Percentiles rank a stretch among this genome's conserved stretches.
These are phyloP conservation scores for Vidua macroura DNA, from an alignment of 2,113 vertebrate species.

Conservation along the genomic window DNA sequence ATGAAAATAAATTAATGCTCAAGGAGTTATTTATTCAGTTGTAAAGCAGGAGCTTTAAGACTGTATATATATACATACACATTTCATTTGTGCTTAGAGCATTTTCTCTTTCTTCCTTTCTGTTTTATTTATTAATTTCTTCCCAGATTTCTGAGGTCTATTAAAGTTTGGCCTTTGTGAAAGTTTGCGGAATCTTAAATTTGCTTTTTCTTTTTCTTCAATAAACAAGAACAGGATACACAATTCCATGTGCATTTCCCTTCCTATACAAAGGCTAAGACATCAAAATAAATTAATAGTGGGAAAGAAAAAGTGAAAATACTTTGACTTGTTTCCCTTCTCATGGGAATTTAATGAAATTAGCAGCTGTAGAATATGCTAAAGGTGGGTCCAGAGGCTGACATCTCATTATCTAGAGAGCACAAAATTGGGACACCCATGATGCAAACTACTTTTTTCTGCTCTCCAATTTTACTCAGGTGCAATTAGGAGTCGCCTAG, in stretches of 20 bases:
- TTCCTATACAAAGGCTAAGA: neutral
- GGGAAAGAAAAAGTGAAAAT: neutral
- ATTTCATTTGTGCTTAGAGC: conserved; percentile 45
- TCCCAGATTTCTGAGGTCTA: conserved; percentile 8
- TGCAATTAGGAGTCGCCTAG: neutral
- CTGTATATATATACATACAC: neutral
- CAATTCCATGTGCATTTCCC: neutral
- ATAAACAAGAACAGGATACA: neutral
- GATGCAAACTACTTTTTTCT: neutral
- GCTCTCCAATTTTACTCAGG: neutral
- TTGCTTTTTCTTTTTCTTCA: neutral
- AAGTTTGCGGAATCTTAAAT: neutral
- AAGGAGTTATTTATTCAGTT: conserved; percentile 74
- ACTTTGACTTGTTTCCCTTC: neutral
- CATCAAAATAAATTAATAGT: neutral
- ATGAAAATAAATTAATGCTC: conserved; percentile 78
- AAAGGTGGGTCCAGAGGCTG: neutral
- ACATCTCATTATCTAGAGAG: neutral
- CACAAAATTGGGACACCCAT: neutral
- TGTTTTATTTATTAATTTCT: conserved; percentile 23
- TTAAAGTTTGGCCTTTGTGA: neutral
- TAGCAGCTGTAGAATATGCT: neutral
- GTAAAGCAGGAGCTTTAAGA: conserved; percentile 58
- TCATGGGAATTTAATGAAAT: neutral
- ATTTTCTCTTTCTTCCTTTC: neutral